These are phyloP conservation scores for Orestias chungarensis DNA, from an alignment of 2,797 vertebrate species.

Conservation along the genomic window DNA sequence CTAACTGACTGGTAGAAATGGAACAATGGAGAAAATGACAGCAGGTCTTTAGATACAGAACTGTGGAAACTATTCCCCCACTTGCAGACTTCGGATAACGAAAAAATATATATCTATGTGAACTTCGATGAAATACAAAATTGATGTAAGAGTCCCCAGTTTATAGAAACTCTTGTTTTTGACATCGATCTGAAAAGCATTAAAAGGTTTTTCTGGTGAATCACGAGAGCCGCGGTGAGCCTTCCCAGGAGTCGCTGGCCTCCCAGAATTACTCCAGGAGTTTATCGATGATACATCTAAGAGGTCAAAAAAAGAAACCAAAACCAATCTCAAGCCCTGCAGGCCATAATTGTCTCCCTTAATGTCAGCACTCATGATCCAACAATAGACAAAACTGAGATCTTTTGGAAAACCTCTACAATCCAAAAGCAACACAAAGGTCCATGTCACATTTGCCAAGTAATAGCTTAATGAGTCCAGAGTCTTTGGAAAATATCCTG, in stretches of 20 bases:
- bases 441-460: background rate
- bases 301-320: background rate
- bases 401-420: background rate
- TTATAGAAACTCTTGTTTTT: no score
- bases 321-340: background rate
- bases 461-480: background rate
- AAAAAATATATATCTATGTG: no score
- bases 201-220: background rate
- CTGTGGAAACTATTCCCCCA: background rate
- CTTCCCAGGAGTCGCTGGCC: background rate
- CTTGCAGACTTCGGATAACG: background rate
- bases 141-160: no score
- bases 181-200: background rate
- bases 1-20: slow-evolving; percentile 37
- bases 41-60: slow-evolving; percentile 10
- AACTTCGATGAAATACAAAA: no score
- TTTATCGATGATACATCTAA: background rate
- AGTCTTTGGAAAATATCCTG: background rate
- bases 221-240: background rate
- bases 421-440: background rate
- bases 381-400: background rate
- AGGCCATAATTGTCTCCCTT: background rate
- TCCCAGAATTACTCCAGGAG: background rate
- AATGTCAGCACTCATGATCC: background rate
- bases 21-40: slow-evolving; percentile 51